Evolutionary conservation across 1,140 invertebrate species (phyloP), one percentile per base, ranked within the genome.

Genomic region (Achroia grisella): DNA sequence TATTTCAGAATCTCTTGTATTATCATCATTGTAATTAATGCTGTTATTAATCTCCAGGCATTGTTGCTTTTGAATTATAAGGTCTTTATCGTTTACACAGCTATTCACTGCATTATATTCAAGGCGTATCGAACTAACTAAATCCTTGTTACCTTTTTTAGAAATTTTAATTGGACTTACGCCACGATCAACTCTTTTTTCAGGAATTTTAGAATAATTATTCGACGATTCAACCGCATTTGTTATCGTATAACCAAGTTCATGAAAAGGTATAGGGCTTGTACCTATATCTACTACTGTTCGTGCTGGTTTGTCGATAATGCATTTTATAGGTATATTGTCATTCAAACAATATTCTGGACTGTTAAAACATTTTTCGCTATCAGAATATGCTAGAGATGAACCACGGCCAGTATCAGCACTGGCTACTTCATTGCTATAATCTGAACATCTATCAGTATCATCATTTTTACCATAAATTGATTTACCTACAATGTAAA

Each of bases 351-450:
- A 65, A 47, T 75, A 70, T 27, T 71, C 72, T 17, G 74, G 76
- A 46, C 72, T 77, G 44, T 66, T 62, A 4, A 71, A 53, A 46
- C 62, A 72, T 52, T 78, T 80, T 15, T 78, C 74, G 14, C 56
- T 63, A 50, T 82, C 76, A 14, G 74, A 84, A 53, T 54, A 67
- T n/a, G 68, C 68, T 8, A 75, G 57, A 11, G 82, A 72, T 9
- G 77, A 85, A 23, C 73, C 77, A 28, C 68, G 36, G 1, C 78
- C 78, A 8, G 75, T 79, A 39, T 85, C 80, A 44, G 65, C 60
- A 56, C 69, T 80, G n/a, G 62, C 52, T 33, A 63, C 33, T 48
- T 70, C 77, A 66, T 65, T 74, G 50, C 52, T 62, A 33, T 12
- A 52, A 60, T 67, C 69, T 10, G 36, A 48, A 39, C 42, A 40